Evolutionary conservation across 2,888 invertebrate species (phyloP).

Genomic region (Tolmerus cingulatus): DNA sequence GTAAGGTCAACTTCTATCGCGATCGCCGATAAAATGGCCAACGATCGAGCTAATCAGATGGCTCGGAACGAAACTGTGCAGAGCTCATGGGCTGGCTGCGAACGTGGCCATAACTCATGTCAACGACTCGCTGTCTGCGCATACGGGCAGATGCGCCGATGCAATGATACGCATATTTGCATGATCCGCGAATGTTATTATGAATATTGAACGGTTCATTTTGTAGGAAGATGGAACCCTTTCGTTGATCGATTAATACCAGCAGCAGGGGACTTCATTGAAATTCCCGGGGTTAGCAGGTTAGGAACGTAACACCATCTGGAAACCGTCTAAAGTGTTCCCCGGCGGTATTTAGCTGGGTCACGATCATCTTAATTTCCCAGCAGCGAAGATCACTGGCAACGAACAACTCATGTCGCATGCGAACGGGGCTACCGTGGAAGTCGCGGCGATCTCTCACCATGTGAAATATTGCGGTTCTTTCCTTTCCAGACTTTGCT

Average conservation of each 20-base stretch:
- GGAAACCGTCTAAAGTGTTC: background rate
- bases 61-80: background rate
- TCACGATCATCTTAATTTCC: background rate
- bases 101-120: background rate
- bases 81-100: background rate
- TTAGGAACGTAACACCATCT: background rate
- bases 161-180: background rate
- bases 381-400: background rate
- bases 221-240: background rate
- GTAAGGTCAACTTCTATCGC: conserved; percentile 9
- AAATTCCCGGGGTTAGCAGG: background rate
- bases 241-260: background rate
- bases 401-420: background rate
- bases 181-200: background rate
- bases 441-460: background rate
- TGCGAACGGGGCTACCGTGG: background rate
- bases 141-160: background rate
- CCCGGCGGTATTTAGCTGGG: background rate
- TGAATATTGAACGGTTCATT: background rate
- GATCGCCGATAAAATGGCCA: background rate
- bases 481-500: background rate
- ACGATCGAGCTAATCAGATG: background rate
- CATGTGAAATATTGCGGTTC: background rate
- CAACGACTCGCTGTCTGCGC: background rate
- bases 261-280: background rate